These are phyloP conservation scores for Acronicta aceris DNA, from an alignment of 2,888 invertebrate genomes.

Conservation along the genomic window DNA sequence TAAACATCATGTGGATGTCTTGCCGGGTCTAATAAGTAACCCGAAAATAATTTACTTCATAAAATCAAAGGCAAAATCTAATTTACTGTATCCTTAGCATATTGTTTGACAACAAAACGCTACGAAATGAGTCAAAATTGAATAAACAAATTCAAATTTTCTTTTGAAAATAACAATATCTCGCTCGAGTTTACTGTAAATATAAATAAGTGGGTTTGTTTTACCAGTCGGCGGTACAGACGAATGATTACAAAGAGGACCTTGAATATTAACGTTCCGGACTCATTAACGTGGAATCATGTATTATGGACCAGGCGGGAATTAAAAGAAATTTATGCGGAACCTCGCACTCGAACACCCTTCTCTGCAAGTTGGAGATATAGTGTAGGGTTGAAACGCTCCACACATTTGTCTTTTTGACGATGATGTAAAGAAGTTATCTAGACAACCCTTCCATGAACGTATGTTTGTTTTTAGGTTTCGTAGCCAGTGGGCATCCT, in stretches of 20 bases:
- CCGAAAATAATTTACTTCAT: constrained; percentile 55
- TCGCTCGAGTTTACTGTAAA: constrained; percentile 56
- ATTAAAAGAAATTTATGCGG: constrained; percentile 69
- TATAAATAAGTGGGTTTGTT: constrained; percentile 60
- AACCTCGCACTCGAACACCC: constrained; percentile 38
- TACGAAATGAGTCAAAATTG: constrained; percentile 55
- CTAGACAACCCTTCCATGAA: constrained; percentile 26
- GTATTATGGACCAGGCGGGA: constrained; percentile 64
- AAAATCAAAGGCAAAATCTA: constrained; percentile 59
- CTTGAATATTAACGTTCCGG: constrained; percentile 68
- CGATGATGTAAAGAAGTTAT: constrained; percentile 43
- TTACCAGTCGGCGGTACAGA: constrained; percentile 41
- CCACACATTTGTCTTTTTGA: constrained; percentile 47
- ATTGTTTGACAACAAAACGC: constrained; percentile 61
- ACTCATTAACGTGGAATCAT: constrained; percentile 60
- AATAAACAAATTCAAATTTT: constrained; percentile 59
- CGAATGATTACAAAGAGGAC: constrained; percentile 59
- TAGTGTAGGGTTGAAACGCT: constrained; percentile 28
- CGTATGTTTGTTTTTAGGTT: constrained; percentile 38
- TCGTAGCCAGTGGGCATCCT: constrained; percentile 47
- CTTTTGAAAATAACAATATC: constrained; percentile 52
- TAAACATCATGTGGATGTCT: constrained; percentile 42
- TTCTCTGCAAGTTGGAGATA: constrained; percentile 14
- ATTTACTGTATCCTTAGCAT: constrained; percentile 51
- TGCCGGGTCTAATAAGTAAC: constrained; percentile 45